Percentiles rank a stretch among this genome's conserved stretches.
These are phyloP conservation scores for Sitobion miscanthi DNA, from an alignment of 1,140 invertebrate genomes.

Conservation along the genomic window DNA sequence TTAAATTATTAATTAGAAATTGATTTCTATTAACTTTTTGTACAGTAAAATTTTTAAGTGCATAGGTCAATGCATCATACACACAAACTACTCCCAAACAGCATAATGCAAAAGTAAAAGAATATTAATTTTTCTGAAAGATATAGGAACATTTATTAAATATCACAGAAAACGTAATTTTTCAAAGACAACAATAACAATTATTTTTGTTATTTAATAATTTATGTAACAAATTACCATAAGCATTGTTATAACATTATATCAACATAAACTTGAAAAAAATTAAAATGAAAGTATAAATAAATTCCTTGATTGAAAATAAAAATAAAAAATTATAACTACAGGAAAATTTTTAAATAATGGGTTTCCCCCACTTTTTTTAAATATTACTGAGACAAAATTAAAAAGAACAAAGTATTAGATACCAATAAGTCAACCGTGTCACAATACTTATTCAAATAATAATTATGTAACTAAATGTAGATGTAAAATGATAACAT, in stretches of 20 bases:
- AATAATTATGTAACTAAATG: not conserved
- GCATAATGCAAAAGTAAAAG: not conserved
- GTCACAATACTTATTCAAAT: not conserved
- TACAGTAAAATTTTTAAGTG: not conserved
- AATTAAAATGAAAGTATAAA: not conserved
- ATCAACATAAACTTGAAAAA: not conserved
- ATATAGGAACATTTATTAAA: not conserved
- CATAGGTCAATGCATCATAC: not conserved
- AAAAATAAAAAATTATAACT: not conserved
- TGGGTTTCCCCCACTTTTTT: not conserved
- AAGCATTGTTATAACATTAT: not conserved
- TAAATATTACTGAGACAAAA: not conserved
- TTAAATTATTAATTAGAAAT: not conserved
- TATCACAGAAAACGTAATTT: not conserved
- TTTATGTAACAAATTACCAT: not conserved
- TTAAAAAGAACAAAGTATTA: not conserved
- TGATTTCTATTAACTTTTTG: not conserved
- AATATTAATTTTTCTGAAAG: not conserved
- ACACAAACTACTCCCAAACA: not conserved
- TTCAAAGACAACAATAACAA: not conserved
- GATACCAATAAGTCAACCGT: not conserved
- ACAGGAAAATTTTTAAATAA: not conserved
- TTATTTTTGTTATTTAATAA: constrained; percentile 10
- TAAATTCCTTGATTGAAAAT: constrained; percentile 22
- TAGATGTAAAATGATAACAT: not conserved